Evolutionary conservation across 2,797 vertebrate genomes (phyloP).

Genomic region (Chelonia mydas): DNA sequence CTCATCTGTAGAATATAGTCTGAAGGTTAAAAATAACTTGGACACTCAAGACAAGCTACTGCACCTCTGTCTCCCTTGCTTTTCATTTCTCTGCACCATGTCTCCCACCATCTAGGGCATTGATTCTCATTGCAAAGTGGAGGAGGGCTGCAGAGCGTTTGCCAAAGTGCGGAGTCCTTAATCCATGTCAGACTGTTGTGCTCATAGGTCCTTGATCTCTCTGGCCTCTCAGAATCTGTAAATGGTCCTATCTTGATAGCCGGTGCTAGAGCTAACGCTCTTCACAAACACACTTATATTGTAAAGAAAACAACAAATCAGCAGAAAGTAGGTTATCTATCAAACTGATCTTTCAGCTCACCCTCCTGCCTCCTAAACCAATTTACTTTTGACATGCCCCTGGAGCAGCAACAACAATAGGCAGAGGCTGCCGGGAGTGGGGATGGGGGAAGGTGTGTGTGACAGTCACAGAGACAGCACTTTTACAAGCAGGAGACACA

Average conservation of each 20-base stretch:
- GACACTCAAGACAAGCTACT: background rate
- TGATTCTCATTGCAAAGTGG: background rate
- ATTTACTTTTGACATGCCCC: fast-evolving
- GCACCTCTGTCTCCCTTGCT: background rate
- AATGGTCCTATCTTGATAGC: constrained; percentile 9
- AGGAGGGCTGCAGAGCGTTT: background rate
- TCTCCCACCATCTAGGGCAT: fast-evolving
- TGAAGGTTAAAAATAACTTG: constrained; percentile 4
- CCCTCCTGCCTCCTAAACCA: background rate
- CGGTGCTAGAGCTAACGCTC: constrained; percentile 19
- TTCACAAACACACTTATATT: constrained; percentile 11
- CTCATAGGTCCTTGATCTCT: constrained; percentile 41
- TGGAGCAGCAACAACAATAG: fast-evolving
- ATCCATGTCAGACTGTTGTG: constrained; percentile 6
- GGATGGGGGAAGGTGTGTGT: fast-evolving
- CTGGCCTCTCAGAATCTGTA: constrained; percentile 4
- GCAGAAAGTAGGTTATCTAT: constrained; percentile 22
- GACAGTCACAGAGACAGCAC: fast-evolving
- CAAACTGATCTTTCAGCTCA: background rate
- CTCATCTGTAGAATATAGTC: background rate
- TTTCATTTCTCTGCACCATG: background rate
- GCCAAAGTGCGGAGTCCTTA: background rate
- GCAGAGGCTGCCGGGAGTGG: background rate
- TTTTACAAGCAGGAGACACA: background rate
- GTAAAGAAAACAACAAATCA: constrained; percentile 11